Conservation (phyloP, 1,140 invertebrate species). For the Zaprionus vittiger region DNA sequence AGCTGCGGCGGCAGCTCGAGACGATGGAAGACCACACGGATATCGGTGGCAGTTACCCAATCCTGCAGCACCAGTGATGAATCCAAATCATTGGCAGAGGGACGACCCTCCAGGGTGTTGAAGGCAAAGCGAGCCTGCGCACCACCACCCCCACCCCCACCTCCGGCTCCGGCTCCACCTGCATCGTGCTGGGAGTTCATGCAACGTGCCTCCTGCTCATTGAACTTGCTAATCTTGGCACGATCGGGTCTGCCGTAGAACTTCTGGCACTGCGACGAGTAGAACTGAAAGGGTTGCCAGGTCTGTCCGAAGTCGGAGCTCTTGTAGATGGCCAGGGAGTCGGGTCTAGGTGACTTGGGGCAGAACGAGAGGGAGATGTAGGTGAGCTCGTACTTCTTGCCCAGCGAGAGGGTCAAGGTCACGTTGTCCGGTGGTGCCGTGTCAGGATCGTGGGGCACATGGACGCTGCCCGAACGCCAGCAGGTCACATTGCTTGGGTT, state of each 20-base stretch:
- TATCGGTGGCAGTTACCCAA: conserved; percentile 99
- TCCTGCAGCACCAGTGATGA: conserved; percentile 98
- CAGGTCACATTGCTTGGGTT: conserved; percentile 98
- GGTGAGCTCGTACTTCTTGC: conserved; percentile 99
- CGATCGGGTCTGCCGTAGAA: conserved; percentile 93
- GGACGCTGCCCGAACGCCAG: conserved; percentile 96
- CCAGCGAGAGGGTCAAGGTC: conserved; percentile 94
- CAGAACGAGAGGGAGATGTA: conserved; percentile 99
- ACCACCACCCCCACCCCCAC: conserved; percentile 75
- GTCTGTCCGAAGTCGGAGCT: conserved; percentile 96
- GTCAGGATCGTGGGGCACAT: conserved; percentile 88
- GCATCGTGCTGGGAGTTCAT: conserved; percentile 91
- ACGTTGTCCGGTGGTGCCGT: conserved; percentile 95
- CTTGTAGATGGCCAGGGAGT: conserved; percentile 98
- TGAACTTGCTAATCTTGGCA: conserved; percentile 95
- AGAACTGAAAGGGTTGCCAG: conserved; percentile 98
- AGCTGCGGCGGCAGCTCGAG: conserved; percentile 88
- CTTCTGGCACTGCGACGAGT: conserved; percentile 94
- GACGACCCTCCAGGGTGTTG: conserved; percentile 97
- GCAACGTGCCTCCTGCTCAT: conserved; percentile 97
- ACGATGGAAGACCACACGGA: conserved; percentile 96
- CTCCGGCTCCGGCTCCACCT: too few species aligned
- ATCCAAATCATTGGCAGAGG: conserved; percentile 97
- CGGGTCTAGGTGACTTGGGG: conserved; percentile 93
- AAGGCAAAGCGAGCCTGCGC: conserved; percentile 93